Percentiles rank a stretch among this genome's conserved stretches.
phyloP scores from a whole-genome alignment of 2,113 vertebrate species.

The Ceuthmochares aereus region DNA sequence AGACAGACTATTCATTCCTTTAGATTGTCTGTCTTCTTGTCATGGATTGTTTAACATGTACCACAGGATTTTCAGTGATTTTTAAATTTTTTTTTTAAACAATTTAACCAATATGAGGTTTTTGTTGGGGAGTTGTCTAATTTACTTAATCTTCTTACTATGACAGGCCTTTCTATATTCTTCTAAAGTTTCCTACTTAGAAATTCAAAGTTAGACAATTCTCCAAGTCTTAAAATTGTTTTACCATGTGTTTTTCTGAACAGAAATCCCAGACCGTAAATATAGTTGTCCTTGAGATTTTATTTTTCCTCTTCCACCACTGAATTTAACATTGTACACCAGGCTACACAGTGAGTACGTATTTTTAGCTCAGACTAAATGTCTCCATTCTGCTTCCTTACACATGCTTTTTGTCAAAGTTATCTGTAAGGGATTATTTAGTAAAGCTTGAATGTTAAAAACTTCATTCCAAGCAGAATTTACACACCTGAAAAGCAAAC shows the following conservation, averaged over 20 bases:
- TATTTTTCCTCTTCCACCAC: neutral
- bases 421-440: slow-evolving; percentile 25
- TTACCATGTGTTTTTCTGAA: neutral
- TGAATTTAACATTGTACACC: neutral
- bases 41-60: neutral
- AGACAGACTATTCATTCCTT: neutral
- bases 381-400: slow-evolving; percentile 1
- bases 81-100: neutral
- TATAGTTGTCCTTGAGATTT: neutral
- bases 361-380: slow-evolving; percentile 33
- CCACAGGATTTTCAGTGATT: neutral
- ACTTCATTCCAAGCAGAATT: slow-evolving; percentile 34
- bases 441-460: neutral
- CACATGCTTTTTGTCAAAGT: neutral
- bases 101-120: neutral
- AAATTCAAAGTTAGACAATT: neutral
- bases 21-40: neutral
- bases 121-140: neutral
- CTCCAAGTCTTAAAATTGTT: neutral
- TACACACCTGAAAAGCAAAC: slow-evolving; percentile 26
- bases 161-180: neutral
- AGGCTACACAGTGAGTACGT: neutral
- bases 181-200: neutral
- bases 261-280: neutral
- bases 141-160: neutral